phyloP scores from a whole-genome alignment of 1,140 invertebrate species.

The Zophobas morio region DNA sequence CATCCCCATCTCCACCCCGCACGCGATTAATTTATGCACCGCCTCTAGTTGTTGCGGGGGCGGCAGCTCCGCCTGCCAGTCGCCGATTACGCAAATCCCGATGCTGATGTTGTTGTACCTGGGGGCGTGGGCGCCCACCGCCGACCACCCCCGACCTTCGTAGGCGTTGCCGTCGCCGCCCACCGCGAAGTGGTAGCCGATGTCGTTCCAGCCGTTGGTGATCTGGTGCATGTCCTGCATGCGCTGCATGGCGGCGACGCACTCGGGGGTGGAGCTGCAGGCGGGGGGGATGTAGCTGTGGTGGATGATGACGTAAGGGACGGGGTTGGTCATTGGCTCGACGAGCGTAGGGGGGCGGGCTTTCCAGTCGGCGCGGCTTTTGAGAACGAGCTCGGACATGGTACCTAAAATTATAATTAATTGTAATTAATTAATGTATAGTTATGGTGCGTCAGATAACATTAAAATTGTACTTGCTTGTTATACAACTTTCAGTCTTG shows the following conservation, averaged over 20 bases:
- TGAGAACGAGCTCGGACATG: slow-evolving; percentile 65
- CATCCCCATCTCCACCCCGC: slow-evolving; percentile 74
- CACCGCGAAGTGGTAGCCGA: slow-evolving; percentile 82
- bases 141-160: slow-evolving; percentile 82
- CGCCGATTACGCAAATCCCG: slow-evolving; percentile 82
- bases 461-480: too few relatives aligned
- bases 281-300: slow-evolving; percentile 76
- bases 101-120: slow-evolving; percentile 80
- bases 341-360: slow-evolving; percentile 71
- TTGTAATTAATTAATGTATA: too few relatives aligned
- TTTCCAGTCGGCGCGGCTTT: slow-evolving; percentile 73
- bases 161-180: slow-evolving; percentile 85
- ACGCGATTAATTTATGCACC: slow-evolving; percentile 73
- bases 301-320: slow-evolving; percentile 84
- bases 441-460: too few relatives aligned
- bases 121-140: slow-evolving; percentile 79
- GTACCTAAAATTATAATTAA: neutral
- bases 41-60: slow-evolving; percentile 74
- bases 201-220: slow-evolving; percentile 77
- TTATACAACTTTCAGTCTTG: too few relatives aligned
- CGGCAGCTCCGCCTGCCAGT: slow-evolving; percentile 72
- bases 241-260: slow-evolving; percentile 69
- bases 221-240: slow-evolving; percentile 74
- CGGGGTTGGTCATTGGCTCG: slow-evolving; percentile 71
- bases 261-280: slow-evolving; percentile 72